Percentiles rank a stretch among this genome's conserved stretches.
Conservation (phyloP, 2,888 invertebrate genomes). For the Macrophya annulata region DNA sequence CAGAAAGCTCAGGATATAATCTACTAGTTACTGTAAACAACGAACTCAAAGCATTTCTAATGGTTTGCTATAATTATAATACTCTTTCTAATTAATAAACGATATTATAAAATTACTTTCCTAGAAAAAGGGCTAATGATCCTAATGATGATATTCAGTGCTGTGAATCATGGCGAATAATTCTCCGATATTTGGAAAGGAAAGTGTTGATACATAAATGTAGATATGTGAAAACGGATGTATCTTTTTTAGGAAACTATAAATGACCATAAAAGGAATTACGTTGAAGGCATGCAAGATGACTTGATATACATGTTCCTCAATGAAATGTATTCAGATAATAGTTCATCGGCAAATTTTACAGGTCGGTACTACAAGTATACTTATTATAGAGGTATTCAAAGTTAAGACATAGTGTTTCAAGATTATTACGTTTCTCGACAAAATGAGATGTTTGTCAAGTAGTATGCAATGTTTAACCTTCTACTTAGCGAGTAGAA, state of each 20-base stretch:
- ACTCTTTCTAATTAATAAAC: conserved; percentile 23
- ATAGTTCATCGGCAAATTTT: conserved; percentile 75
- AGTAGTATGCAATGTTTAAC: not conserved
- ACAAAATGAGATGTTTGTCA: too few species aligned
- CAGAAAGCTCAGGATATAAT: conserved; percentile 84
- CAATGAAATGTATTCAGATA: conserved; percentile 81
- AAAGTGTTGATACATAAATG: too few species aligned
- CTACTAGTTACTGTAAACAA: conserved; percentile 82
- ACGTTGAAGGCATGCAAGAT: conserved; percentile 78
- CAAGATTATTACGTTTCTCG: not conserved
- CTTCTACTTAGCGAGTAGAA: not conserved
- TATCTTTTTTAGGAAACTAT: conserved; percentile 80
- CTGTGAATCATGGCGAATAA: too few species aligned
- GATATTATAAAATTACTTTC: too few species aligned
- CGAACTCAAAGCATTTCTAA: conserved; percentile 81
- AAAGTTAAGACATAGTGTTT: not conserved
- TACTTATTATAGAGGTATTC: too few species aligned
- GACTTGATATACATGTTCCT: conserved; percentile 86
- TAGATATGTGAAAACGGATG: too few species aligned
- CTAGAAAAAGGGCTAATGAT: too few species aligned
- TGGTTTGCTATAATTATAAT: conserved; percentile 72
- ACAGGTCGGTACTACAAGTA: conserved; percentile 71
- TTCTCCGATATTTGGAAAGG: too few species aligned
- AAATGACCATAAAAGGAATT: conserved; percentile 81
- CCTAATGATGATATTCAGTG: too few species aligned